Percentiles rank a stretch among this genome's conserved stretches.
Conservation (phyloP, 2,113 vertebrate genomes). For the Hypomesus transpacificus region DNA sequence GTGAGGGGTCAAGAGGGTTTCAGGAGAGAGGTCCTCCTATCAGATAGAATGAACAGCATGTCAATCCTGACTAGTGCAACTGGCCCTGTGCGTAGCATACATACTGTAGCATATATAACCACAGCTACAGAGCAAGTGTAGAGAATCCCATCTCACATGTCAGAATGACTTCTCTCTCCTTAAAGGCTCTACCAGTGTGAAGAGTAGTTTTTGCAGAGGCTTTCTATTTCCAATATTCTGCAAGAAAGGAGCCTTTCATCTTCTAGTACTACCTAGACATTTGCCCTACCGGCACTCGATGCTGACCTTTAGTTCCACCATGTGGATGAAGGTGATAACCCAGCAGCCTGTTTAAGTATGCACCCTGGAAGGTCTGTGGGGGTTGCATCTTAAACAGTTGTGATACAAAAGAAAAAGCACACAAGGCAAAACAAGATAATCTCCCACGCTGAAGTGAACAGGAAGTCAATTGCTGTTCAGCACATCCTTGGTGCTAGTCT, state of each 20-base stretch:
- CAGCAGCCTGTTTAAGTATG: constrained; percentile 47
- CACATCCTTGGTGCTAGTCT: constrained; percentile 19
- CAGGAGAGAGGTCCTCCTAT: too few species aligned
- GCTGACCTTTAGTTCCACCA: constrained; percentile 46
- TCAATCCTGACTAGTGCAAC: too few species aligned
- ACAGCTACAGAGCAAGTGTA: too few species aligned
- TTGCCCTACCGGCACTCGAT: constrained; percentile 46
- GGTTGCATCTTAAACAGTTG: constrained; percentile 50
- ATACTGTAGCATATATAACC: too few species aligned
- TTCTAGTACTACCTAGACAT: constrained; percentile 65
- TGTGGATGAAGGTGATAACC: constrained; percentile 34
- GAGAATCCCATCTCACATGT: too few species aligned
- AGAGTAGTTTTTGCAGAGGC: too few species aligned
- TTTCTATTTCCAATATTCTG: constrained; percentile 44
- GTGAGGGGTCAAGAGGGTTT: neutral
- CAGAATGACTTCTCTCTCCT: too few species aligned
- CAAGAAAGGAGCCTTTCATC: constrained; percentile 57
- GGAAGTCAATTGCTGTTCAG: constrained; percentile 45
- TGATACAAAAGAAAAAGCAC: constrained; percentile 36
- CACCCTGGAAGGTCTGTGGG: constrained; percentile 15
- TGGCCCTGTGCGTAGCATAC: too few species aligned
- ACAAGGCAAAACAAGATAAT: constrained; percentile 21
- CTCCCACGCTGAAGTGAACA: constrained; percentile 41
- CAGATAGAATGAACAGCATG: too few species aligned
- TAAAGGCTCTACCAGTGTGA: too few species aligned